Evolutionary conservation across 2,113 vertebrate genomes (phyloP).

Genomic region (Eulemur macaco): DNA sequence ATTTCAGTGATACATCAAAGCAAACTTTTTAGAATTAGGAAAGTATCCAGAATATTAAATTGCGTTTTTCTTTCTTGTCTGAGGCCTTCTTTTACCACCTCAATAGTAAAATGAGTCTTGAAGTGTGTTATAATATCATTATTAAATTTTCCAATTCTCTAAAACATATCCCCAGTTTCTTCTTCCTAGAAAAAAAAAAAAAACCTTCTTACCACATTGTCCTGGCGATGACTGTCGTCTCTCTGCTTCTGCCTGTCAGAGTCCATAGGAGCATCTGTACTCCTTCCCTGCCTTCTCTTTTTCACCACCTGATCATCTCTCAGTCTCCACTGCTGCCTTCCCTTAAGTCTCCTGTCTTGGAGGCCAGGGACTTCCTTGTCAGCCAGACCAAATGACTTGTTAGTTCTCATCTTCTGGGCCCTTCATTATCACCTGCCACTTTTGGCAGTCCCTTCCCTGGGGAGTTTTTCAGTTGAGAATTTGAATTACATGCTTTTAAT

Average conservation of each 20-base stretch:
- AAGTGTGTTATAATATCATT: not conserved
- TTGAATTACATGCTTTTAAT: not conserved
- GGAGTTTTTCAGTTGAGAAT: not conserved
- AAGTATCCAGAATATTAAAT: not conserved
- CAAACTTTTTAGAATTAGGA: not conserved
- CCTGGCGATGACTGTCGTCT: not conserved
- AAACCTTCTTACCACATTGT: not conserved
- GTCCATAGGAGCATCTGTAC: not conserved
- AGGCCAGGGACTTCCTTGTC: not conserved
- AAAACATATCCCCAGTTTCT: not conserved
- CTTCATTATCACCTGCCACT: not conserved
- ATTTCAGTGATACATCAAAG: not conserved
- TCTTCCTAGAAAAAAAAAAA: not conserved
- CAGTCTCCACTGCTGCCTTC: not conserved
- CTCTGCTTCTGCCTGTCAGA: not conserved
- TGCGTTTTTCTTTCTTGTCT: not conserved
- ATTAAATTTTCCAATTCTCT: not conserved
- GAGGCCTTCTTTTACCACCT: not conserved
- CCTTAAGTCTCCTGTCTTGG: not conserved
- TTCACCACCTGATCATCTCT: not conserved
- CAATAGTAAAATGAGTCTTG: not conserved
- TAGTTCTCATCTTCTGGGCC: not conserved
- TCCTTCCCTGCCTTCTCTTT: not conserved
- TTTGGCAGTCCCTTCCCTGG: too few species aligned
- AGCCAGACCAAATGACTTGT: not conserved